Evolutionary conservation across 2,113 vertebrate genomes (phyloP).

Genomic region (Microcebus griseorufus): DNA sequence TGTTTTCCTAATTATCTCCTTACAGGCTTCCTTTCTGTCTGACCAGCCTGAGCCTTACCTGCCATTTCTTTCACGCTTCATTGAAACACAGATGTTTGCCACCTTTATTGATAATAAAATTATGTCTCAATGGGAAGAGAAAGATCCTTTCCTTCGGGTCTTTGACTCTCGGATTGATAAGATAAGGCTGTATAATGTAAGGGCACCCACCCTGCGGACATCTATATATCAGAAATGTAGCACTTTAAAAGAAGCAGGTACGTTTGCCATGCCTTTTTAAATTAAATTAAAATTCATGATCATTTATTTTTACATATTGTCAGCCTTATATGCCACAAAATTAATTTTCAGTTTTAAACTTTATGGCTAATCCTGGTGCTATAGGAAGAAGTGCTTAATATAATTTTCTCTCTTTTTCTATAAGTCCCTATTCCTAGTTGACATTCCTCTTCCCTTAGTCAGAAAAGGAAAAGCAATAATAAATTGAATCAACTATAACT

Average conservation of each 20-base stretch:
- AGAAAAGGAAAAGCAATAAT: not conserved
- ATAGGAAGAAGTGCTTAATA: not conserved
- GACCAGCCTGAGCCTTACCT: conserved; percentile 93
- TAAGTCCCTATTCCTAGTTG: not conserved
- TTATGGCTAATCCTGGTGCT: not conserved
- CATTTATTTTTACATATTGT: not conserved
- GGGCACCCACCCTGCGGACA: conserved; percentile 87
- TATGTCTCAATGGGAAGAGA: conserved; percentile 96
- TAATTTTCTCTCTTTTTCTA: conserved; percentile 1
- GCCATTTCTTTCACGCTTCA: conserved; percentile 96
- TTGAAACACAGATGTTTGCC: conserved; percentile 99
- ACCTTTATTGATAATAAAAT: conserved; percentile 98
- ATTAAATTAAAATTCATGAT: conserved; percentile 41
- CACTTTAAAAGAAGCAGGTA: conserved; percentile 94
- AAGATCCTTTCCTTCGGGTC: conserved; percentile 93
- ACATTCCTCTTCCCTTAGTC: not conserved
- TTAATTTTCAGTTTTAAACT: not conserved
- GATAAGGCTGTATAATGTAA: conserved; percentile 90
- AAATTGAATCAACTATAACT: not conserved
- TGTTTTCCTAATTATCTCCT: conserved; percentile 70
- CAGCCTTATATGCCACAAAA: not conserved
- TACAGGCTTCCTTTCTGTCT: conserved; percentile 96
- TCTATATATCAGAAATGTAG: conserved; percentile 93
- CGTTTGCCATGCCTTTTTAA: conserved; percentile 13
- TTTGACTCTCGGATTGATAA: conserved; percentile 96